phyloP scores from a whole-genome alignment of 2,113 vertebrate species.

The Podarcis muralis region DNA sequence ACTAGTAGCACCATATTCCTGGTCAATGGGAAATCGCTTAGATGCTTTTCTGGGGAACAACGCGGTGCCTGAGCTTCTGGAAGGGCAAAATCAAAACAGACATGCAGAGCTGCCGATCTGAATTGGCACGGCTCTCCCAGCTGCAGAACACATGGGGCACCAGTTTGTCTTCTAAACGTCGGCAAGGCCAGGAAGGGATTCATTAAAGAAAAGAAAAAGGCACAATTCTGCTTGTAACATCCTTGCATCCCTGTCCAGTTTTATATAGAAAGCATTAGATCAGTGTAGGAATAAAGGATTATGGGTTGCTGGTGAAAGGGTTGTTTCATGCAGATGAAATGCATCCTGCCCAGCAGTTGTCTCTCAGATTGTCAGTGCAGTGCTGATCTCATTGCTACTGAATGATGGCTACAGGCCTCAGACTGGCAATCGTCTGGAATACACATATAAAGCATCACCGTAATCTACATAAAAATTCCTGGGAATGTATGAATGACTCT shows the following conservation, averaged over 20 bases:
- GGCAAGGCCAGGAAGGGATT: conserved; percentile 64
- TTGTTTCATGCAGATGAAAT: conserved; percentile 10
- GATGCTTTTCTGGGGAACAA: conserved; percentile 55
- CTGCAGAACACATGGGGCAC: conserved; percentile 73
- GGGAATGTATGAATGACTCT: neutral
- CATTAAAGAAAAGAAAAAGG: conserved; percentile 69
- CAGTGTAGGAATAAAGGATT: conserved; percentile 62
- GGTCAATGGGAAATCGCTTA: conserved; percentile 55
- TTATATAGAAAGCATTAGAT: conserved; percentile 48
- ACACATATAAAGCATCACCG: neutral
- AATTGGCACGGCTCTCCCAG: conserved; percentile 51
- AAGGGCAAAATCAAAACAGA: conserved; percentile 59
- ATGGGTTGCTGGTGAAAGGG: conserved; percentile 47
- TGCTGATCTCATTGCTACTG: neutral
- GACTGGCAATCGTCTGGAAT: neutral
- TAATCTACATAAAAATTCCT: neutral
- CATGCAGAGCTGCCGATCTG: conserved; percentile 58
- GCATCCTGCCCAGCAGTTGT: conserved; percentile 22
- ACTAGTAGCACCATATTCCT: neutral
- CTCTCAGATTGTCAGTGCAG: conserved; percentile 46
- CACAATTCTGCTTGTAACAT: conserved; percentile 70
- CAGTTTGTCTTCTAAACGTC: conserved; percentile 65
- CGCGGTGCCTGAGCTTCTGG: conserved; percentile 54
- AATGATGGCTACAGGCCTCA: neutral
- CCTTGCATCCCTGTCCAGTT: conserved; percentile 61